These are phyloP conservation scores for Mustela nigripes DNA, from an alignment of 2,113 vertebrate species.

Conservation along the genomic window DNA sequence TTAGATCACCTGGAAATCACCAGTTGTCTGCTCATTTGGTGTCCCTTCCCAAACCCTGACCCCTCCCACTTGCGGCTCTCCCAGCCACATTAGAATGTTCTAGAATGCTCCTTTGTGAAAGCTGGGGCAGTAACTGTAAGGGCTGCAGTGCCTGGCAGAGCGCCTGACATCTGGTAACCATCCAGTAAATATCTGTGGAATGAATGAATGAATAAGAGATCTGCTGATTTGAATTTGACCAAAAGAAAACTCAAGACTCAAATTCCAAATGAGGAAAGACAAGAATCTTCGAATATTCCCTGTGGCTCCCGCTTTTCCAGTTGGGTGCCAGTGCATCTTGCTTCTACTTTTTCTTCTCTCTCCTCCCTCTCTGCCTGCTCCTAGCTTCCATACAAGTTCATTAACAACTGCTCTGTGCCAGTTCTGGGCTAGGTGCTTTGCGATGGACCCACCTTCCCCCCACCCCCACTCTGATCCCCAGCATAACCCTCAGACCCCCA, in stretches of 20 bases:
- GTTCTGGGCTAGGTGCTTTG: neutral
- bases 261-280: neutral
- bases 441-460: neutral
- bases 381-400: neutral
- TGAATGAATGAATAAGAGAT: neutral
- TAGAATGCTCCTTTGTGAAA: neutral
- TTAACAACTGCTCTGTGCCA: neutral
- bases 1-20: neutral
- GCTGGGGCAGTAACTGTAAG: neutral
- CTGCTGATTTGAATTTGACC: neutral
- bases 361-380: neutral
- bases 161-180: neutral
- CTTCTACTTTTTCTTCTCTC: neutral
- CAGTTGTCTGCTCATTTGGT: neutral
- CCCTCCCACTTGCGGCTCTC: neutral
- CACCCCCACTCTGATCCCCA: neutral
- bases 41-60: neutral
- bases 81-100: neutral
- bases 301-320: neutral
- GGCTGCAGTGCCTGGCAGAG: neutral
- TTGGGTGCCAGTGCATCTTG: fast-evolving
- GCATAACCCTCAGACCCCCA: no score
- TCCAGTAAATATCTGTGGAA: slow-evolving; percentile 5
- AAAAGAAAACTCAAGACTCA: neutral
- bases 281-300: neutral